Base-by-base conservation (phyloP, 2,888 invertebrate genomes). In the Julus scandinavius region DNA sequence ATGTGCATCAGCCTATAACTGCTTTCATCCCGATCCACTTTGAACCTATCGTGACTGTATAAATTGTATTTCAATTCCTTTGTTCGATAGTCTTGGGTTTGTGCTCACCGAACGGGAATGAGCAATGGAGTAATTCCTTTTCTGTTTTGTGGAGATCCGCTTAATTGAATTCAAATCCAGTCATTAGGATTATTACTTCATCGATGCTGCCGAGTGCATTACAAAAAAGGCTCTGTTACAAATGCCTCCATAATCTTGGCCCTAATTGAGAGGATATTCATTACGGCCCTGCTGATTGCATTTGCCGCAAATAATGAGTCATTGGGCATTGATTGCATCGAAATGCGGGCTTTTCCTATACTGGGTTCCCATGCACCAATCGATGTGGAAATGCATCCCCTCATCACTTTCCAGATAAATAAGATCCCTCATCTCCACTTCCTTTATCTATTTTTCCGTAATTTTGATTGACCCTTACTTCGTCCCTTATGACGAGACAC, bases 111-210 rank as follows among this genome's bases (percentile, higher is more conserved):
- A 72, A n/a, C 72, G 29, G 72, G 29, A 72, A 72, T 72, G 72
- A 20, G 72, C 72, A 6, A 3, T 29, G 72, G 72, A 72, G 72
- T 72, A 72, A 72, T 72, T 85, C 85, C 45, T 85, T 85, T 85
- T 50, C 45, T 49, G 85, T 87, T 87, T 87, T 54, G 38, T 87
- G 50, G 87, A 87, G 50, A 87, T 87, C 87, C 87, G 45, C 50
- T 88, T 88, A 88, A 88, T 88, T 88, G 88, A 88, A 88, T 88
- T 88, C 45, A 88, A 72, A 88, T 84, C 63, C 84, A 58, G 38
- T 88, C 88, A 88, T 88, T 84, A 84, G 88, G 72, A 87, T 87
- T 87, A 87, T 63, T 63, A 87, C 87, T 72, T 87, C 72, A 63
- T 87, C 85, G 29, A 72, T 72, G 72, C 72, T 72, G 72, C 72